Evolutionary conservation across 2,888 invertebrate genomes (phyloP).

Genomic region (Brenthis hecate): DNA sequence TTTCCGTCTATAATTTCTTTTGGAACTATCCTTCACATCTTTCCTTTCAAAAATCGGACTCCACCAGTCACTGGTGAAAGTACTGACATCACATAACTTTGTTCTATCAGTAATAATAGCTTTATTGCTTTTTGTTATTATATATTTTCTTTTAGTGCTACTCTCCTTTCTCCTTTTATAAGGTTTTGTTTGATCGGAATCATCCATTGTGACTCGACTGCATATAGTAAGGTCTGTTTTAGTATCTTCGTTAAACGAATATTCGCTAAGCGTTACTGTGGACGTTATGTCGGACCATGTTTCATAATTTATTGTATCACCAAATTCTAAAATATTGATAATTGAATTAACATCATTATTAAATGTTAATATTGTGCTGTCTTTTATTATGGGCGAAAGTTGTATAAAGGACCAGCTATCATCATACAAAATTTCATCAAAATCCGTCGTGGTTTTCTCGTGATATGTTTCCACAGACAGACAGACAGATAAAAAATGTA

Average conservation of each 20-base stretch:
- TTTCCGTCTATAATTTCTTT: constrained; percentile 22
- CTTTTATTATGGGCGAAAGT: too few relatives aligned
- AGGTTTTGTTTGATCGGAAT: constrained; percentile 24
- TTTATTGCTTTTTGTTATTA: constrained; percentile 51
- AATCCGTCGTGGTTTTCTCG: too few relatives aligned
- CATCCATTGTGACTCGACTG: constrained; percentile 47
- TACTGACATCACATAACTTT: constrained; percentile 52
- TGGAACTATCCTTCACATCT: constrained; percentile 32
- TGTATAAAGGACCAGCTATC: too few relatives aligned
- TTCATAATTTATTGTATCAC: constrained; percentile 11
- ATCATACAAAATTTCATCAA: too few relatives aligned
- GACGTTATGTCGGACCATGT: constrained; percentile 9
- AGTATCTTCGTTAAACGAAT: constrained; percentile 29
- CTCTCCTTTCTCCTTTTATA: constrained; percentile 1
- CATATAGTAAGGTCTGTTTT: constrained; percentile 52
- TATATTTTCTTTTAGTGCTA: constrained; percentile 35
- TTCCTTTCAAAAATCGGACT: constrained; percentile 61
- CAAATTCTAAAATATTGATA: constrained; percentile 21
- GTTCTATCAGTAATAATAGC: constrained; percentile 50
- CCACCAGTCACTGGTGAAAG: constrained; percentile 64
- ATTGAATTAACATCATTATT: neutral
- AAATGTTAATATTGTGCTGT: too few relatives aligned
- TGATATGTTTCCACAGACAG: too few relatives aligned
- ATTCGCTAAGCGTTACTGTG: constrained; percentile 20
- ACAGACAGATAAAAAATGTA: too few relatives aligned